A percentile compares a stretch with the other conserved stretches of the same genome.
These are phyloP conservation scores for Thymelicus lineola DNA, from an alignment of 2,888 invertebrate genomes.

Conservation along the genomic window DNA sequence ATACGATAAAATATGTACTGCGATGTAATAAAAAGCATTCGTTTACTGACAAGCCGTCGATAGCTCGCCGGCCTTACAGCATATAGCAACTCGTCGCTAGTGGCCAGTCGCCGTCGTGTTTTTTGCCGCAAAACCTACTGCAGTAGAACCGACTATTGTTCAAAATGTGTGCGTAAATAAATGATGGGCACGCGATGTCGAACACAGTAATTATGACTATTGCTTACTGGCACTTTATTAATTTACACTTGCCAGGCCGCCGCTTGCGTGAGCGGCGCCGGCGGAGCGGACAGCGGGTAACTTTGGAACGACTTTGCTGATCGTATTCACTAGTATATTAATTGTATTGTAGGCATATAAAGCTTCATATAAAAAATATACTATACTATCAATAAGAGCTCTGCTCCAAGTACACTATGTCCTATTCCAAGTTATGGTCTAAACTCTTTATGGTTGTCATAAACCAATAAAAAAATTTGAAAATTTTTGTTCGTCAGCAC, in stretches of 20 bases:
- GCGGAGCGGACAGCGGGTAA: neutral
- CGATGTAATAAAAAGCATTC: neutral
- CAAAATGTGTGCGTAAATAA: constrained; percentile 37
- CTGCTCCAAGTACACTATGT: no score
- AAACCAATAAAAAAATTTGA: no score
- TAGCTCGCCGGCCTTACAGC: neutral
- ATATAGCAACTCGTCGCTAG: neutral
- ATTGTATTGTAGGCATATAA: no score
- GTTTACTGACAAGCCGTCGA: constrained; percentile 29
- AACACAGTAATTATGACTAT: constrained; percentile 37
- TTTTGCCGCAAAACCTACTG: constrained; percentile 33
- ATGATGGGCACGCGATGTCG: constrained; percentile 39
- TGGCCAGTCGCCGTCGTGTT: constrained; percentile 4
- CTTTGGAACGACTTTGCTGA: neutral
- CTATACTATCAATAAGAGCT: no score
- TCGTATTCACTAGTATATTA: no score
- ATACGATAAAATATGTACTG: no score
- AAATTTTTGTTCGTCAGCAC: no score
- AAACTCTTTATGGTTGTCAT: no score
- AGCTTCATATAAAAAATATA: no score
- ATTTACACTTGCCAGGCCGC: constrained; percentile 29
- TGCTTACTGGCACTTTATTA: constrained; percentile 38
- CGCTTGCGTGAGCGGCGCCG: neutral
- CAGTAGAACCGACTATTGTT: constrained; percentile 38
- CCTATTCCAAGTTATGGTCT: no score